Evolutionary conservation across 2,888 invertebrate genomes (phyloP), one percentile per base, ranked within the genome.

Genomic region (Hypolimnas misippus): DNA sequence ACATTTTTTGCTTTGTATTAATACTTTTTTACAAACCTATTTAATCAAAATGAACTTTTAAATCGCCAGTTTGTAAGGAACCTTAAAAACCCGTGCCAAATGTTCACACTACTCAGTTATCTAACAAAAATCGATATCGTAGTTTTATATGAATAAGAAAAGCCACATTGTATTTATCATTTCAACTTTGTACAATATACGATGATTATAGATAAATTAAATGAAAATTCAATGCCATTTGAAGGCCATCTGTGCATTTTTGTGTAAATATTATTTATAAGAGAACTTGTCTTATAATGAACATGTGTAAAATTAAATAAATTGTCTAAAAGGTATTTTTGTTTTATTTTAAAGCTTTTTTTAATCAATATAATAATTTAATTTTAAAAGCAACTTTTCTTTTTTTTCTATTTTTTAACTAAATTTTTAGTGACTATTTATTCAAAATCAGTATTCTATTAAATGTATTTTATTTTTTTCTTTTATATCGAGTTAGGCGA

Each of bases 221-320:
- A 65, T 64, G 58, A 61, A 57, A 56, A 66, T 57, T 61, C 50
- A 61, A 65, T 64, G 57, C 59, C 76, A 76, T 72, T 75, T 78
- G 73, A 75, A 75, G 84, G 87, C 83, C 86, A 77, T 78, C 76
- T 86, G 87, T 88, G 89, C 84, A 89, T 89, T 87, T 76, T 76
- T 71, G 71, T 92, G 91, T 92, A 91, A 87, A 92, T 91, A 92
- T 89, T 71, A 70, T 71, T 35, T 38, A 40, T 87, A 88, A 89
- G 87, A 67, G 74, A 83, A 79, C 79, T 84, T 82, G 83, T 89
- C 84, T 87, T 81, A 83, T 86, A 86, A 86, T 80, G 77, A 88
- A 89, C 87, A 87, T 87, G 90, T 91, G 91, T 92, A 91, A 87
- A 91, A 91, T 89, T 79, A 86, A 91, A 89, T 91, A 92, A 92